phyloP scores from a whole-genome alignment of 2,888 invertebrate species.

The Xanthorhoe designata region DNA sequence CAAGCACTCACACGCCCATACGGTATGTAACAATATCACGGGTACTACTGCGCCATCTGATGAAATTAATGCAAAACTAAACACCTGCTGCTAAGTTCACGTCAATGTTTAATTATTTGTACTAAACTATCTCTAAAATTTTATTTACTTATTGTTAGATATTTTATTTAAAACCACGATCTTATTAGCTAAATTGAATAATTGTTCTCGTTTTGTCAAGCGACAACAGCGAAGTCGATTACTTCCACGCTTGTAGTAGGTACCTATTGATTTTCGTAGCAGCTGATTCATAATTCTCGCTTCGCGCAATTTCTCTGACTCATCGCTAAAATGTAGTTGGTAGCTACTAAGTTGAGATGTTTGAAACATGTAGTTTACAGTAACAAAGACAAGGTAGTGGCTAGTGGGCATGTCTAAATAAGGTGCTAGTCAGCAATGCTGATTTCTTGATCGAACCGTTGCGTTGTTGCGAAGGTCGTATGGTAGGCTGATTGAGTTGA shows the following conservation, averaged over 20 bases:
- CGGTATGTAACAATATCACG: conserved; percentile 83
- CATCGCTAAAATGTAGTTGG: conserved; percentile 64
- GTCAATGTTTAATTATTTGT: conserved; percentile 63
- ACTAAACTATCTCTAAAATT: neutral
- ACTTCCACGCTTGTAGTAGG: conserved; percentile 52
- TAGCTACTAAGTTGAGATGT: conserved; percentile 38
- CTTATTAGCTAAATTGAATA: conserved; percentile 7
- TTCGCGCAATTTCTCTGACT: conserved; percentile 74
- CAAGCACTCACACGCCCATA: conserved; percentile 85
- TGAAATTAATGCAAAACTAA: conserved; percentile 64
- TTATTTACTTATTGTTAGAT: neutral
- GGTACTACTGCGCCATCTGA: conserved; percentile 82
- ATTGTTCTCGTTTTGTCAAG: neutral
- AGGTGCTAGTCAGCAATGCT: conserved; percentile 36
- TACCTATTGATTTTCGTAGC: conserved; percentile 72
- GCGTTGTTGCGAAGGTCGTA: conserved; percentile 9
- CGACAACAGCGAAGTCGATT: conserved; percentile 17
- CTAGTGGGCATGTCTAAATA: conserved; percentile 28
- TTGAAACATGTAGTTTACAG: conserved; percentile 24
- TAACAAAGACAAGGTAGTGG: conserved; percentile 20
- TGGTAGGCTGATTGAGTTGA: conserved; percentile 19
- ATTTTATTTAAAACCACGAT: neutral
- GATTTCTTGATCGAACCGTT: conserved; percentile 19
- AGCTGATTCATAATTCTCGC: conserved; percentile 72
- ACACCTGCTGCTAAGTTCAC: conserved; percentile 49